Base-by-base conservation (phyloP, 2,113 vertebrate species). In the Turnix velox region DNA sequence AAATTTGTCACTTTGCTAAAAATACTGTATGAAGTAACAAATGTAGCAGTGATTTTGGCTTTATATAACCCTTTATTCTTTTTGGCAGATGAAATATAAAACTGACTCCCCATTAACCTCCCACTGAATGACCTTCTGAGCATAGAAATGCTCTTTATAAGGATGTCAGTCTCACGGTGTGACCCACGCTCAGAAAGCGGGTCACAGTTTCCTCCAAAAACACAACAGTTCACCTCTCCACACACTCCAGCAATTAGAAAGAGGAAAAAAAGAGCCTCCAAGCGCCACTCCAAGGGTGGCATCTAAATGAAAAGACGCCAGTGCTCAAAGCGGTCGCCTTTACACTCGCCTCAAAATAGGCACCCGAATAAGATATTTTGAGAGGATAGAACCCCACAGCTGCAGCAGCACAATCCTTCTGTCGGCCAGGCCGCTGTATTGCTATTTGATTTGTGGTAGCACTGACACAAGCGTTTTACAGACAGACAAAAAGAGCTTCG, bases 61-160 rank as follows among this genome's bases (percentile, higher is more conserved):
- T 84, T 79, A 87, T 19, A 73, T 62, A 24, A 59, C 63, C n/a
- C 51, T 92, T 93, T 88, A 74, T 84, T 85, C 46, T 93, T 87
- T 81, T 35, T 35, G 73, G 69, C 57, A 62, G 63, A 7, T 63
- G 27, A 81, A 88, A 37, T 75, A 91, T 35, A 84, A 87, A 95
- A 88, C 28, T 40, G 46, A 52, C 24, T 87, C 12, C 39, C 23
- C 27, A 37, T 91, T 81, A 93, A 82, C 52, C 43, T 89, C 55
- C 30, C 35, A 37, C 10, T 84, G 74, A 90, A 92, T 74, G 73
- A 43, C 74, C 54, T 79, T 62, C 37, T 52, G 84, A 84, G 63
- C 28, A 93, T 10, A 73, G 74, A 76, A 84, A 74, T 40, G 27
- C 58, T 79, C 49, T 78, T 55, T 86, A 22, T 22, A 92, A 72